Base-by-base conservation (phyloP, 2,113 vertebrate genomes). In the Taxidea taxus region DNA sequence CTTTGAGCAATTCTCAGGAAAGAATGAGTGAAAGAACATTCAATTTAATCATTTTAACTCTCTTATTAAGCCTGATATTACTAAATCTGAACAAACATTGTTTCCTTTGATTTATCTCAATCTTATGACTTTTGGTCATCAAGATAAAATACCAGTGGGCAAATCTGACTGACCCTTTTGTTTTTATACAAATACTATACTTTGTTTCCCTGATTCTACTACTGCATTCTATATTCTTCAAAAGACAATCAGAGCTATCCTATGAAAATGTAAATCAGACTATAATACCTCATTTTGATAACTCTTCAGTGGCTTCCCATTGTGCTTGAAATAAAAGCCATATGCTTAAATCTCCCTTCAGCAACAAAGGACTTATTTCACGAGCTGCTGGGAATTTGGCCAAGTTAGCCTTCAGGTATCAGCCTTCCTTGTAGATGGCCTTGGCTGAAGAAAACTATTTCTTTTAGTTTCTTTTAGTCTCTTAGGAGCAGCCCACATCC, bases 261-360 rank as follows among this genome's bases (percentile, higher is more conserved):
- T 27, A 84, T 11, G 27, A 93, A 96, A 92, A 95, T 81, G 16
- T 70, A 97, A 85, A 85, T 97, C 37, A 82, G 56, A 83, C 58
- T 70, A 60, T 6, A 87, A 7, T 27, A 47, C 42, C 47, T 64
- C 66, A 62, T 47, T 80, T 95, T 58, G 39, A 78, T 84, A 95
- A 77, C 44, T 83, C 25, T 83, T 91, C 66, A 42, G 64, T 85
- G 87, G 20, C 20, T 96, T 88, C 58, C 94, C 37, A 91, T 39
- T 92, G 87, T 90, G 37, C 31, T 84, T 90, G 39, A 90, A 80
- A 95, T 80, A 66, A 92, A 96, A 95, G 62, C 92, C 84, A 64
- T 84, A 77, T 72, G 77, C 39, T 29, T 39, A 62, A 11, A 14
- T 92, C 34, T 77, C 39, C 64, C 85, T 94, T 75, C 37, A 25